Conservation (phyloP, 2,113 vertebrate species). For the Gnathonemus echidnorhynchus region DNA sequence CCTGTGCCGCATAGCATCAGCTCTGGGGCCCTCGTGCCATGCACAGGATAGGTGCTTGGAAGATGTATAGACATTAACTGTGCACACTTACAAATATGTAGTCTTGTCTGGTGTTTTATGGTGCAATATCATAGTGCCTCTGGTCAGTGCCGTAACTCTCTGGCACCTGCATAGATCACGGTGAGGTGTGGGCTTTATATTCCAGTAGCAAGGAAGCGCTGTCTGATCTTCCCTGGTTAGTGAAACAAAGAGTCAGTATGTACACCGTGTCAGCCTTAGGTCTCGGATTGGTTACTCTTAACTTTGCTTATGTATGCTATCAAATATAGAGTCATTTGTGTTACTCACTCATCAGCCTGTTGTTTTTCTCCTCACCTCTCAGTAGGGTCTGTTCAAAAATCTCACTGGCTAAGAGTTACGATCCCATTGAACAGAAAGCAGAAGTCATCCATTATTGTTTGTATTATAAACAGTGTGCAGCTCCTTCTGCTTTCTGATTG, state of each 20-base stretch:
- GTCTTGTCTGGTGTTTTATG: background rate
- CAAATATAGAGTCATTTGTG: background rate
- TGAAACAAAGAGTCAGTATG: background rate
- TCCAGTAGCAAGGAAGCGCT: background rate
- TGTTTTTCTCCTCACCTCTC: background rate
- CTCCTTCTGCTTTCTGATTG: background rate
- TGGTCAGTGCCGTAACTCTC: background rate
- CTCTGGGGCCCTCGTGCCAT: background rate
- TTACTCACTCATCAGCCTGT: background rate
- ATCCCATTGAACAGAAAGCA: background rate
- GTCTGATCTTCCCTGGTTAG: background rate
- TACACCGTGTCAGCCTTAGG: background rate
- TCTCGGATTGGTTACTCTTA: background rate
- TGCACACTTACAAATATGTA: background rate
- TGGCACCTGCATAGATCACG: background rate
- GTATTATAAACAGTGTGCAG: background rate
- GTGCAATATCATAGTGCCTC: background rate
- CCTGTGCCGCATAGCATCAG: background rate
- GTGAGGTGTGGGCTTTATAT: background rate
- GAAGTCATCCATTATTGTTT: background rate
- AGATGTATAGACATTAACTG: background rate
- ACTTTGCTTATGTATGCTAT: background rate
- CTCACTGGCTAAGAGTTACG: background rate
- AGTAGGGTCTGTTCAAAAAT: background rate
- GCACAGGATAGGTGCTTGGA: background rate